Evolutionary conservation across 2,888 invertebrate genomes (phyloP), one percentile per base, ranked within the genome.

Genomic region (Amblyteles armatorius): DNA sequence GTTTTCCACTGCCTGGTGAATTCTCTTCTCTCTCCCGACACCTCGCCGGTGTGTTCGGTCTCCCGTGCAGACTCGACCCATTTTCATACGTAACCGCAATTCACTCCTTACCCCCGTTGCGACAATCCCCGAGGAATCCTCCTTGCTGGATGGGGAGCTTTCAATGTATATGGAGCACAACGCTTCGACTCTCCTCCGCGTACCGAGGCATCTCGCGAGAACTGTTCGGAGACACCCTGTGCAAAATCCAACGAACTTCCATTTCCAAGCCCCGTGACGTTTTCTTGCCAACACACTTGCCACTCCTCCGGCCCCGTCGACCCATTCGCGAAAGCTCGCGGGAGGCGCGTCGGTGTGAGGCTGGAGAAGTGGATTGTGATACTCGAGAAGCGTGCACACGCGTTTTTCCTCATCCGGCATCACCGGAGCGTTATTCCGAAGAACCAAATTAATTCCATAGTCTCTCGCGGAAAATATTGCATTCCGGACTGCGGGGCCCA

Each of bases 381-480:
- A 69, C 82, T 74, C 60, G 71, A 80, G 73, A 73, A 78, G 26
- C 57, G 19, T 22, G 4, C 33, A 22, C 29, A 11, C n/a, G 4
- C n/a, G 19, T 40, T 50, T 73, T 71, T 52, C 69, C 57, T 76
- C 52, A 19, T 22, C 52, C 55, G 22, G 11, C 69, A 69, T 65
- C 33, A 50, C 44, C 65, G 69, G 33, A 44, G 55, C 69, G 44
- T 69, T 82, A 69, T 81, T 69, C 63, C 81, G 82, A 69, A 79
- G 74, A 69, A 74, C 74, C 22, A 74, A 82, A 84, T 84, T 84
- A 84, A 84, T 84, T 82, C 74, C 78, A 57, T 44, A 81, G 84
- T 84, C 84, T 79, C 82, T 36, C 65, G 29, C 33, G 63, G 77
- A 77, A 78, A 82, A 82, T 69, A 79, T 48, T 48, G 73, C 81